Evolutionary conservation across 2,797 vertebrate species (phyloP).

Genomic region (Alectoris magna): DNA sequence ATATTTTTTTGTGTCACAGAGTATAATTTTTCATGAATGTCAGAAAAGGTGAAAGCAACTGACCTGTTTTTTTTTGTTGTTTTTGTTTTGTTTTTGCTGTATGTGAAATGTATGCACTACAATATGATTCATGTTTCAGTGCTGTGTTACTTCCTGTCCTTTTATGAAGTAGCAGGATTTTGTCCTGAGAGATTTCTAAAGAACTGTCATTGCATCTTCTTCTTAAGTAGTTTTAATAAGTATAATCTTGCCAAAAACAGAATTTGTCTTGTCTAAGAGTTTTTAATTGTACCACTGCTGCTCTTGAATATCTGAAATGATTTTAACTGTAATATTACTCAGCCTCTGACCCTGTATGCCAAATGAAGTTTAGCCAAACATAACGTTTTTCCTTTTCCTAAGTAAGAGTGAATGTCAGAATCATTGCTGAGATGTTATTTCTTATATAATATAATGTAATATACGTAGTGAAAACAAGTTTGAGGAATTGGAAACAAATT

Average conservation of each 20-base stretch:
- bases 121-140: neutral
- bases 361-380: neutral
- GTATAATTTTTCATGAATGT: neutral
- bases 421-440: neutral
- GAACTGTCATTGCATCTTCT: neutral
- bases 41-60: neutral
- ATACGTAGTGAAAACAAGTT: neutral
- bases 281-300: neutral
- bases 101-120: rapidly evolving
- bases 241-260: neutral
- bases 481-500: neutral
- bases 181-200: neutral
- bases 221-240: neutral
- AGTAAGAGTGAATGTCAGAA: neutral
- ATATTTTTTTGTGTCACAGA: neutral
- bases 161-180: neutral
- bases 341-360: neutral
- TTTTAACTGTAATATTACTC: neutral
- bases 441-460: neutral
- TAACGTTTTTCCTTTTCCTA: neutral
- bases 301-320: neutral
- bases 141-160: neutral
- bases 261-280: neutral
- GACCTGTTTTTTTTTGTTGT: neutral
- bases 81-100: neutral